These are phyloP conservation scores for Caenorhabditis inopinata DNA, from an alignment of 1,140 invertebrate species.

Conservation along the genomic window DNA sequence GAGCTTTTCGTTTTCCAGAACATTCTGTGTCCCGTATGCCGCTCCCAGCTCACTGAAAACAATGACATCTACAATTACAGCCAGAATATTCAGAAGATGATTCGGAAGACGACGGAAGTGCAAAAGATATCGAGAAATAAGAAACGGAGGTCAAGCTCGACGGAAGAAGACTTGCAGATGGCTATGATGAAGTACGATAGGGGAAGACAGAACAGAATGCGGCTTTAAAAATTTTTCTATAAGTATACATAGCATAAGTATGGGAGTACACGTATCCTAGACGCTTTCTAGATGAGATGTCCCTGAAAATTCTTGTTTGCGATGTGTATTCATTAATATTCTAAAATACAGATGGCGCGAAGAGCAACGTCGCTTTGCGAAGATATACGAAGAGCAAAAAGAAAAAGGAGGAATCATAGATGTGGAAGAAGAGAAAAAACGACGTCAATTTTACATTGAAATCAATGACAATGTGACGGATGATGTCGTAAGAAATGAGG, in stretches of 20 bases:
- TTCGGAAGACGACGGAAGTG: neutral
- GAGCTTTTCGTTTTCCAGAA: neutral
- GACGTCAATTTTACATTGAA: constrained; percentile 1
- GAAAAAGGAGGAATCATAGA: constrained; percentile 17
- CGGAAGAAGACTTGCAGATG: neutral
- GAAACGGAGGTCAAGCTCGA: neutral
- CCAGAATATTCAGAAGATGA: neutral
- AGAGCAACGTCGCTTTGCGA: neutral
- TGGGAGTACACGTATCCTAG: too few species aligned
- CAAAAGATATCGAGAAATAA: neutral
- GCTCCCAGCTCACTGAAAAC: neutral
- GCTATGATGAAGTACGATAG: neutral
- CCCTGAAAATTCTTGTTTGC: too few species aligned
- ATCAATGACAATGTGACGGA: neutral
- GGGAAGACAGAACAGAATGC: too few species aligned
- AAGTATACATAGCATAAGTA: too few species aligned
- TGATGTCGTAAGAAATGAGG: neutral
- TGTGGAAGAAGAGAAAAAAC: constrained; percentile 5
- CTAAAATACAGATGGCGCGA: neutral
- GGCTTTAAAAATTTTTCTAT: too few species aligned
- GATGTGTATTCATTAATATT: too few species aligned
- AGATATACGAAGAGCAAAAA: neutral
- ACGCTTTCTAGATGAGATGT: too few species aligned
- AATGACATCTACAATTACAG: neutral
- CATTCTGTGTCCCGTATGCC: neutral